These are phyloP conservation scores for Porites australiensis DNA, from an alignment of 64 coral and sea anemone genomes.

Conservation along the genomic window DNA sequence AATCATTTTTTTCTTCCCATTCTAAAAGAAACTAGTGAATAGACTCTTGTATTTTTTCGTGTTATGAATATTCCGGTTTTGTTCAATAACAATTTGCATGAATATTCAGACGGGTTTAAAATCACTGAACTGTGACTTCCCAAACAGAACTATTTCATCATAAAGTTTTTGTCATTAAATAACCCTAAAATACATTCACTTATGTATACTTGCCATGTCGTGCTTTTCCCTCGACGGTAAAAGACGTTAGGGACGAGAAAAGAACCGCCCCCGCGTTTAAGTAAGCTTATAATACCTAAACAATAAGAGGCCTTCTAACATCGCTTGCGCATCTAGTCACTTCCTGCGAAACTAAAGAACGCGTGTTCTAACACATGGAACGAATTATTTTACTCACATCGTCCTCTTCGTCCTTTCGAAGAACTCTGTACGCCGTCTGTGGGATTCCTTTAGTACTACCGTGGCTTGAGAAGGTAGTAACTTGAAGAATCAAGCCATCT, in stretches of 20 bases:
- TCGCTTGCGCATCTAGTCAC: not conserved
- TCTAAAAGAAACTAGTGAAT: not conserved
- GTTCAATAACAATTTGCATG: constrained; percentile 25
- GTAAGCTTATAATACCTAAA: constrained; percentile 46
- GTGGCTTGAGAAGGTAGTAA: constrained; percentile 84
- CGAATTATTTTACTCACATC: constrained; percentile 26
- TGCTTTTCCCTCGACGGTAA: not conserved
- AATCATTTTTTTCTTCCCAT: not conserved
- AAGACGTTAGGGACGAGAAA: constrained; percentile 1
- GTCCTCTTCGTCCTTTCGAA: constrained; percentile 63
- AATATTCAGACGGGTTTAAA: not conserved
- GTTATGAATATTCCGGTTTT: constrained; percentile 55
- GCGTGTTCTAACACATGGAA: constrained; percentile 35
- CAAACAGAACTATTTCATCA: constrained; percentile 18
- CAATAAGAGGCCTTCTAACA: constrained; percentile 18
- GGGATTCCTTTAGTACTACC: constrained; percentile 94
- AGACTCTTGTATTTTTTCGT: constrained; percentile 38
- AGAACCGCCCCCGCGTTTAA: constrained; percentile 36
- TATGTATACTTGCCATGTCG: not conserved
- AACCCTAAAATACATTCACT: not conserved
- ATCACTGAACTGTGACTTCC: constrained; percentile 30
- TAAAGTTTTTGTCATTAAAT: not conserved
- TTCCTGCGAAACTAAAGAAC: not conserved
- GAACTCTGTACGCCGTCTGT: constrained; percentile 89
- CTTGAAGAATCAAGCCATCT: constrained; percentile 91